Conservation (phyloP, 2,797 vertebrate genomes). For the Anabacerthia variegaticeps region DNA sequence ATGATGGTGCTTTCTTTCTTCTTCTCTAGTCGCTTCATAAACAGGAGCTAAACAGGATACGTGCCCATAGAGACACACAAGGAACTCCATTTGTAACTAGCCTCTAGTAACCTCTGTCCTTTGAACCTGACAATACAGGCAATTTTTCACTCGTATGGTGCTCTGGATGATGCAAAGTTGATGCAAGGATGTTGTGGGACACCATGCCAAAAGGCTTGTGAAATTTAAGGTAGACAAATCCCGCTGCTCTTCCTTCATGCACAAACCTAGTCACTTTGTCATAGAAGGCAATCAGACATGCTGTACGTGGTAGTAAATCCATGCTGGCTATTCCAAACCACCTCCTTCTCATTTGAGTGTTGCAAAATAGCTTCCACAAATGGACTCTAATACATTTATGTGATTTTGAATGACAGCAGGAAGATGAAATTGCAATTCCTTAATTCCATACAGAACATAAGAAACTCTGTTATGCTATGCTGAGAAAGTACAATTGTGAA, state of each 20-base stretch:
- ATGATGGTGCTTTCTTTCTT: neutral
- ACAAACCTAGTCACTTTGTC: neutral
- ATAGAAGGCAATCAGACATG: neutral
- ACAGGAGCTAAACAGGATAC: neutral
- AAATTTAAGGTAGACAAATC: neutral
- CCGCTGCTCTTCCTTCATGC: neutral
- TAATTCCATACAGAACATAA: neutral
- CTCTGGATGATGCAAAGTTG: neutral
- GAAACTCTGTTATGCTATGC: neutral
- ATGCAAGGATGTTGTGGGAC: neutral
- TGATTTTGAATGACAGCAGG: neutral
- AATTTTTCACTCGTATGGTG: neutral
- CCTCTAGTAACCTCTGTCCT: neutral
- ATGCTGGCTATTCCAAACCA: neutral
- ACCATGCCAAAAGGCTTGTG: neutral
- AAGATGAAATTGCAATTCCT: neutral
- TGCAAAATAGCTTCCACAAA: neutral
- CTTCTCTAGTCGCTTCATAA: neutral
- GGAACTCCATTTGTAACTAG: neutral
- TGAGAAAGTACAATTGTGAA: neutral
- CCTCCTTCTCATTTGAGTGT: neutral
- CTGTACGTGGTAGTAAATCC: neutral
- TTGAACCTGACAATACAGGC: neutral
- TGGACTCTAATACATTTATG: neutral
- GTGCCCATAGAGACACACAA: neutral